Evolutionary conservation across 1,140 invertebrate species (phyloP), one percentile per base, ranked within the genome.

Genomic region (Rhizoglyphus robini): DNA sequence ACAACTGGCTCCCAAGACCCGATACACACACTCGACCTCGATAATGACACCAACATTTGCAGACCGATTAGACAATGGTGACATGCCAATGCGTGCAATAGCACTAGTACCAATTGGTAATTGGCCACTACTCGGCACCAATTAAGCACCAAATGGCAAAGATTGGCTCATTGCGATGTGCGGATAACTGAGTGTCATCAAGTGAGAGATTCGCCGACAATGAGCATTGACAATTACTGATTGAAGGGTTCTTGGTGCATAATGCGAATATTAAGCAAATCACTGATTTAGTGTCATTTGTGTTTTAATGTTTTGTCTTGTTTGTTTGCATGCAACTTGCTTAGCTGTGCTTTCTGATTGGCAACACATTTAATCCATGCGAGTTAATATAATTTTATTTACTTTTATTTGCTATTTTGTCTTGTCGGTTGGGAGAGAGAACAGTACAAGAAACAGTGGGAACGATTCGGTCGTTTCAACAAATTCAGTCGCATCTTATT

Each of bases 301-400:
- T n/a, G 15, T 46, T 46, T 23, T 46, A 15, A 15, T 23, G 15
- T 23, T 46, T 23, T 46, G 15, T 46, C 41, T 46, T 23, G 15
- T 23, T 46, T 23, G 15, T 23, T 18, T 41, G 18, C 36, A 41
- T 41, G 8, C 36, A 41, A 41, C 36, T 41, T 41, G 36, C 36
- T 41, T 41, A 41, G 36, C 18, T 41, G 8, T 8, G 36, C 41
- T 46, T 23, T 46, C 41, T 46, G 41, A 46, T 46, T 46, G 15
- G 41, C 23, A 23, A 46, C 8, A 54, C 51, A 20, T 54, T 54
- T 54, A 54, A 54, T 54, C 20, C 23, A 27, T 15, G 41, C 41
- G 41, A 54, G 51, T 54, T 54, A 5, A 54, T 54, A 54, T 54
- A 54, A 54, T 54, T 54, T 54, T 54, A 54, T 54, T 54, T 54